phyloP scores from a whole-genome alignment of 2,888 invertebrate species.

The Cheilosia grossa region DNA sequence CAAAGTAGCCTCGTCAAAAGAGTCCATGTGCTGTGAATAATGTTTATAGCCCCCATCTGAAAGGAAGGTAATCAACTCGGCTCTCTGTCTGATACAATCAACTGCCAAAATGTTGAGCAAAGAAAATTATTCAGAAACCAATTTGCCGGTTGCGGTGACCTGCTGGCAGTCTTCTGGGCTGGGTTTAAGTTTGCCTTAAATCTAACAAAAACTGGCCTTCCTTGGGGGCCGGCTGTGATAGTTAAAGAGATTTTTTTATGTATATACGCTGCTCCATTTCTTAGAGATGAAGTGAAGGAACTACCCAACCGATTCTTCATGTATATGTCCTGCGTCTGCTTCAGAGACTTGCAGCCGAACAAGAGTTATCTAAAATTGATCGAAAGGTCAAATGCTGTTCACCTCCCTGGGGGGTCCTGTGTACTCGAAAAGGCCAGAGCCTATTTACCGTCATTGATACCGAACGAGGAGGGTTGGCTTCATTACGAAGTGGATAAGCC shows the following conservation, averaged over 20 bases:
- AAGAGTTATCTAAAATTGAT: conserved; percentile 60
- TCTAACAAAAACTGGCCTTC: conserved; percentile 10
- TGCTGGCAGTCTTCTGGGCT: conserved; percentile 2
- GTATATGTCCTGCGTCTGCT: conserved; percentile 11
- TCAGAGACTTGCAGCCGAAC: conserved; percentile 7
- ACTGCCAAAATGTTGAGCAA: conserved; percentile 35
- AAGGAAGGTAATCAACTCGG: too few species aligned
- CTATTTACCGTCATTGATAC: conserved; percentile 12
- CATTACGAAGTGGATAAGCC: conserved; percentile 31
- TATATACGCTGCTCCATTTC: too few species aligned
- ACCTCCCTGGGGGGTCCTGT: conserved; percentile 1
- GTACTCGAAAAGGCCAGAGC: conserved; percentile 6
- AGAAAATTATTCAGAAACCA: conserved; percentile 50
- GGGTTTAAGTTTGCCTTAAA: conserved; percentile 14
- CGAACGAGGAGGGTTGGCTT: conserved; percentile 4
- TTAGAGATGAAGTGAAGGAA: too few species aligned
- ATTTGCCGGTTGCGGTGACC: conserved; percentile 17
- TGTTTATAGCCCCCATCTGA: too few species aligned
- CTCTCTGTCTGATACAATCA: conserved; percentile 38
- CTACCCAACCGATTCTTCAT: not conserved
- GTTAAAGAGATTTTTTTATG: too few species aligned
- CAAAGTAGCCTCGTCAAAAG: too few species aligned
- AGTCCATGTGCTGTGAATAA: too few species aligned
- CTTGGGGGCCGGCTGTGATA: not conserved
- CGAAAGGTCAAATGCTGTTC: conserved; percentile 59